Evolutionary conservation across 2,113 vertebrate species (phyloP), one percentile per base, ranked within the genome.

Genomic region (Haplochromis burtoni): DNA sequence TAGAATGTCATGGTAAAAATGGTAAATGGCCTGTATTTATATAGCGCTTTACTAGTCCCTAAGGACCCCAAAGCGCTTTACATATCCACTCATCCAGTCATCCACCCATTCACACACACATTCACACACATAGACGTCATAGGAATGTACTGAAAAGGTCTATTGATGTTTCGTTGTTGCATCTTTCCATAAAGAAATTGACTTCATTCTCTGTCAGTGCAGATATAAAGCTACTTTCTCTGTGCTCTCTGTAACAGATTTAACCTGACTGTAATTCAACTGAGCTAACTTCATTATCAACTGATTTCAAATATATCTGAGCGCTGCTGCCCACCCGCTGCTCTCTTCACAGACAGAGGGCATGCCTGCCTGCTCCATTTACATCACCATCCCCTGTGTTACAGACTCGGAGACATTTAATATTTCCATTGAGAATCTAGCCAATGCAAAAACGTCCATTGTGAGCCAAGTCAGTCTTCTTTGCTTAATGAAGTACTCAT

Each of bases 241-340:
- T 29, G 5, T 79, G 16, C 57, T 13, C 11, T 51, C 59, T 79
- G 51, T 82, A 87, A 86, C 8, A 93, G 88, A 91, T 89, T 59
- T 81, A 88, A 89, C 71, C 53, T n/a, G 87, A 80, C 73, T 87
- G 57, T 84, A 89, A 85, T 89, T 90, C 87, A 78, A 17, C 71
- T 63, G 80, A 93, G 87, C 82, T 84, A 45, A 80, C 84, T 91
- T 94, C 81, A 92, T 93, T 88, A 91, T 88, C 66, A 51, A 19
- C 80, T 71, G 61, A 63, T 82, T 92, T 92, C 81, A 86, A 86
- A 92, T 84, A 61, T 84, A 61, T 84, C 57, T 68, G 79, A 87
- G 80, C 29, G 26, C 66, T 10, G 84, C 63, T 90, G 89, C 85
- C 88, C 87, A 71, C 85, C 85, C 53, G 4, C 88, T 85, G 90